Evolutionary conservation across 2,113 vertebrate species (phyloP).

Genomic region (Coracopsis vasa): DNA sequence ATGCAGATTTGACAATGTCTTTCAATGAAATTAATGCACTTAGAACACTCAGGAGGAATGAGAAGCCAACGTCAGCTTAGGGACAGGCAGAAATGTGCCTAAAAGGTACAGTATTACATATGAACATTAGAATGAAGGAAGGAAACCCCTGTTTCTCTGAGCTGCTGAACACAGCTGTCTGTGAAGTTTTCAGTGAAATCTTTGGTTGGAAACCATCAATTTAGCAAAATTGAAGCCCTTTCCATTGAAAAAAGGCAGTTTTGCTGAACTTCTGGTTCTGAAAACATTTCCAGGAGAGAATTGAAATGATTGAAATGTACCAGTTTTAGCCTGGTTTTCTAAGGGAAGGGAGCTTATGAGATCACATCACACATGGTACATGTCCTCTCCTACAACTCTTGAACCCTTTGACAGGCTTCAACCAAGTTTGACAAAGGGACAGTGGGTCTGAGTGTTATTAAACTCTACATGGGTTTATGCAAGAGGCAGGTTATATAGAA

Average conservation of each 20-base stretch:
- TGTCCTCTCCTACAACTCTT: background rate
- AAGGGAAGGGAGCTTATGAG: background rate
- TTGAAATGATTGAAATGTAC: background rate
- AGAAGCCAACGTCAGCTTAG: background rate
- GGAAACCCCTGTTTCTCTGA: background rate
- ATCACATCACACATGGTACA: background rate
- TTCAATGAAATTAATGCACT: background rate
- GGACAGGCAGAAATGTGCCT: background rate
- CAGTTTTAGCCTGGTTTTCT: background rate
- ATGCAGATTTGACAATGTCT: background rate
- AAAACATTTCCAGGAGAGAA: background rate
- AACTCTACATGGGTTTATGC: background rate
- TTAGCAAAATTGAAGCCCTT: conserved; percentile 25
- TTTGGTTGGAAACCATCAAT: background rate
- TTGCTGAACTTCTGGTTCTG: background rate
- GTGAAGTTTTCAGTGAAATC: background rate
- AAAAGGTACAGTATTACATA: background rate
- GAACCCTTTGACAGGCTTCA: background rate
- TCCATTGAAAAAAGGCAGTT: background rate
- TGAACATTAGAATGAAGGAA: background rate
- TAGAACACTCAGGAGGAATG: background rate
- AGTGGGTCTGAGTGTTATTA: background rate
- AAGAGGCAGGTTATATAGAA: background rate
- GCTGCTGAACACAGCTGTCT: background rate
- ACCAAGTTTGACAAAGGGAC: background rate